Evolutionary conservation across 1,140 invertebrate genomes (phyloP), one percentile per base, ranked within the genome.

Genomic region (Saccostrea glomerata): DNA sequence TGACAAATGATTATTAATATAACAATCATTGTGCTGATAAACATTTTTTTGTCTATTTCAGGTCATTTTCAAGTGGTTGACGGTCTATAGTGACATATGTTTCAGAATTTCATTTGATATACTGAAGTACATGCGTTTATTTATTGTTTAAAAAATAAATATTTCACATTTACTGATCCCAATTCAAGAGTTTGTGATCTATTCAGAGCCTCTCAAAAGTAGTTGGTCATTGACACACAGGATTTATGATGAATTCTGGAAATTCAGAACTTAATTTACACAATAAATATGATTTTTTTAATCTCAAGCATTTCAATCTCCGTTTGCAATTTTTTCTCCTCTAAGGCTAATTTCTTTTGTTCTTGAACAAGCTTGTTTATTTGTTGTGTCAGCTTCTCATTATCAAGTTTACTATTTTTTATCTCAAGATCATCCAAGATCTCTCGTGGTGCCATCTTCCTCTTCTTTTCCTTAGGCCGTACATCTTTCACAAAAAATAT

Each of bases 291-390:
- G n/a, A 2, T n/a, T 23, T 70, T 70, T 13, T 70, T 70, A n/a
- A 70, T 70, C 30, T 25, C 66, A 11, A 70, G 11, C 5, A 70
- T 11, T 23, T 70, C 66, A 70, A 70, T 23, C 23, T 70, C 66
- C 9, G 23, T 70, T 70, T 70, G 20, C 66, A 70, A 70, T 70
- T 70, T 70, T 23, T 70, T 70, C 66, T 25, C 66, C 66, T 70
- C 66, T 13, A 25, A 23, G 25, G 25, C 23, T 70, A 70, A 30
- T 70, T 70, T 70, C 23, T 25, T 70, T 13, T 70, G 66, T 70
- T 70, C 66, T n/a, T n/a, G n/a, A n/a, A n/a, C n/a, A n/a, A n/a
- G n/a, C n/a, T n/a, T n/a, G n/a, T n/a, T n/a, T n/a, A n/a, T n/a
- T n/a, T n/a, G n/a, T n/a, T n/a, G n/a, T n/a, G n/a, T n/a, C n/a